Conservation (phyloP, 2,888 invertebrate genomes). For the Melanophora roralis region DNA sequence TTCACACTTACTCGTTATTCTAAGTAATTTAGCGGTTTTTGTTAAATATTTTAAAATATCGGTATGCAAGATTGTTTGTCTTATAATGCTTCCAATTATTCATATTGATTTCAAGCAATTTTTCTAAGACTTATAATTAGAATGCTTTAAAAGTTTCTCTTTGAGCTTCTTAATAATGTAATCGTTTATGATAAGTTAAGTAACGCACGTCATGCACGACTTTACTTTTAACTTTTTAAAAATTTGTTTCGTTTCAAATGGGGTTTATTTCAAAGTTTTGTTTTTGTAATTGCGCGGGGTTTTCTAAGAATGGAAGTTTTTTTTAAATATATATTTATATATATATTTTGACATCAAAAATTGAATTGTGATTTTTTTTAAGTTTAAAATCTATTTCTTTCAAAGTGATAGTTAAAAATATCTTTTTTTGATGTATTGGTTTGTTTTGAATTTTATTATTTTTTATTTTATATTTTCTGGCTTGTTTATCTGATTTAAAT, state of each 20-base stretch:
- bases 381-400: too few species aligned
- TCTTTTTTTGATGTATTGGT: too few species aligned
- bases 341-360: constrained; percentile 19
- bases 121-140: constrained; percentile 18
- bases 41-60: background rate
- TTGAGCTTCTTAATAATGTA: constrained; percentile 18
- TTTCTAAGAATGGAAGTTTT: too few species aligned
- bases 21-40: background rate
- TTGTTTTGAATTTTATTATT: background rate
- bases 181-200: constrained; percentile 42
- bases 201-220: constrained; percentile 61
- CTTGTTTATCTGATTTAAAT: too few species aligned
- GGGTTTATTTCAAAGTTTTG: too few species aligned
- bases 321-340: constrained; percentile 32
- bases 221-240: constrained; percentile 27
- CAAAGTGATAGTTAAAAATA: too few species aligned
- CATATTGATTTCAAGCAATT: background rate
- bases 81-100: background rate
- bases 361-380: constrained; percentile 18
- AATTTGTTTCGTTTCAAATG: constrained; percentile 42
- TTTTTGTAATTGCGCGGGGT: constrained; percentile 5
- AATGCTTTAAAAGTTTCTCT: background rate
- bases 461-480: background rate
- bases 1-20: background rate
- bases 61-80: background rate